Percentiles rank a stretch among this genome's conserved stretches.
These are phyloP conservation scores for Hyposoter didymator DNA, from an alignment of 2,888 invertebrate species.

Conservation along the genomic window DNA sequence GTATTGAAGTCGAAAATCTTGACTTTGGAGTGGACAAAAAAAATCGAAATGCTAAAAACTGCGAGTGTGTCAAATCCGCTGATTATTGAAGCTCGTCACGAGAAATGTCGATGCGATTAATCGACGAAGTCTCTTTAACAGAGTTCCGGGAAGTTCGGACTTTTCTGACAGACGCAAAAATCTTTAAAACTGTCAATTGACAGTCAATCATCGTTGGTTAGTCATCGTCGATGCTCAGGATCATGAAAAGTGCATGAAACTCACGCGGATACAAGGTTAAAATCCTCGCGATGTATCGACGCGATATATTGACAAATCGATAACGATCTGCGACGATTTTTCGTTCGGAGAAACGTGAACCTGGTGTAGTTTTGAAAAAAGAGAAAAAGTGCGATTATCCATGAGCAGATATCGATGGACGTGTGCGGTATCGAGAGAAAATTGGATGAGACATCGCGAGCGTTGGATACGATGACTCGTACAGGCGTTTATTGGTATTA, in stretches of 20 bases:
- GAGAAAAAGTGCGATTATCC: constrained; percentile 18
- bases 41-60: neutral
- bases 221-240: neutral
- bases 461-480: constrained; percentile 39
- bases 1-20: neutral
- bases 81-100: neutral
- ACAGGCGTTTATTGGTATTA: constrained; percentile 21
- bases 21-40: neutral
- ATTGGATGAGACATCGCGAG: constrained; percentile 42
- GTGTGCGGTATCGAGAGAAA: constrained; percentile 10
- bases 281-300: constrained; percentile 9
- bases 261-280: neutral
- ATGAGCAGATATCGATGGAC: constrained; percentile 33
- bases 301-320: constrained; percentile 12
- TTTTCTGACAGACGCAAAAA: neutral
- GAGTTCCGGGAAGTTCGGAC: neutral
- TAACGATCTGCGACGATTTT: constrained; percentile 28
- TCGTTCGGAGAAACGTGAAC: neutral
- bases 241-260: neutral
- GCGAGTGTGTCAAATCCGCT: neutral
- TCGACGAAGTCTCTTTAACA: neutral
- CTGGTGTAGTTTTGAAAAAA: constrained; percentile 11
- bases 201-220: neutral
- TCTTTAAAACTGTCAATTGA: neutral
- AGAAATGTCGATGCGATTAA: neutral